Base-by-base conservation (phyloP, 2,888 invertebrate species). In the Lomographa bimaculata region DNA sequence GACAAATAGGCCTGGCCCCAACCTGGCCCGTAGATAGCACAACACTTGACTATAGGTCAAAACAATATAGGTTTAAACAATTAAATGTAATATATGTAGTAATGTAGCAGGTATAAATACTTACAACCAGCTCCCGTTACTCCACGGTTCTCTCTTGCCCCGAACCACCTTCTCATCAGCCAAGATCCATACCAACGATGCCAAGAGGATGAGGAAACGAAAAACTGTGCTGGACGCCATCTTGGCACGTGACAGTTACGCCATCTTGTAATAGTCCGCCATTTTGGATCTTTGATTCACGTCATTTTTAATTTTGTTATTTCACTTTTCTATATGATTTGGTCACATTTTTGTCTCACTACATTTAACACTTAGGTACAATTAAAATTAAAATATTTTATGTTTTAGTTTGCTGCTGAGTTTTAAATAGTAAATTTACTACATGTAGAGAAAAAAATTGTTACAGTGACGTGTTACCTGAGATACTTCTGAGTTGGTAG, bases 121-220 rank as follows among this genome's bases (percentile, higher is more conserved):
- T 85, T 38, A 87, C 87, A 87, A 87, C 87, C 87, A 87, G 40
- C 81, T 86, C 1, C 82, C 84, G 60, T 87, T 87, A 0, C 75
- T 81, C 79, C 78, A 84, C 0, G 79, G 77, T 27, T 80, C 71
- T 10, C 74, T 55, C 34, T 66, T 55, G 24, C 52, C 62, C 21
- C 64, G 62, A 0, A 57, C 60, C 10, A 47, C 54, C 32, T 50
- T 53, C 24, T 64, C 69, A 2, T 70, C 78, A 16, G 69, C 71
- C 32, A 76, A 59, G 26, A 84, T 70, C 81, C 81, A 80, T 47
- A 78, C 78, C 28, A 83, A 58, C 11, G 79, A 74, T 3, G 81
- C 65, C 42, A 87, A 47, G 18, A 85, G 60, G 12, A 83, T 66
- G 42, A 86, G 60, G 46, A 77, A 81, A 5, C 79, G 71, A 53